Evolutionary conservation across 2,113 vertebrate genomes (phyloP), one percentile per base, ranked within the genome.

Genomic region (Urocynchramus pylzowi): DNA sequence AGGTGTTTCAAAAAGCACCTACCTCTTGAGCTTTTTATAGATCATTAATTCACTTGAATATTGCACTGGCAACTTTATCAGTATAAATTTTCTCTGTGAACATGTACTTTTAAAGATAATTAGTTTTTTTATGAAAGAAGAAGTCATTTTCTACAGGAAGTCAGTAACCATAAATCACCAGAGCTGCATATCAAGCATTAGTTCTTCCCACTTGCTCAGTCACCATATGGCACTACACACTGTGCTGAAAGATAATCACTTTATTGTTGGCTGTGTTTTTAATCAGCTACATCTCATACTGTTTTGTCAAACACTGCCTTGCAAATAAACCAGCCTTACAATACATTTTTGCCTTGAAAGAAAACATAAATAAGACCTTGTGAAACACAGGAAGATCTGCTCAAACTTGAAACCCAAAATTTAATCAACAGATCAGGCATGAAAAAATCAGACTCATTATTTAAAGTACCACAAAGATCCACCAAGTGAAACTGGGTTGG

Each of bases 161-260:
- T 94, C 82, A 87, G 87, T 92, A 95, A 94, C 71, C 4, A 7
- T 94, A 96, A 96, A 96, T 93, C 93, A 96, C 91, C 53, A 28
- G 82, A 94, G 80, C 78, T 96, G 87, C 80, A 93, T 95, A 92
- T 96, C 92, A 96, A 93, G 69, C 75, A 88, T 74, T 61, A 90
- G 74, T 74, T 96, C 94, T 96, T 96, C 95, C 97, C 78, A 94
- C 90, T 96, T 93, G 75, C 94, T 97, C 96, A 89, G 94, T 94
- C 86, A 90, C 95, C 93, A 97, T 96, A 97, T 96, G 95, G 96
- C 79, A 84, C 92, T 91, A 90, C 95, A 95, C 91, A 95, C 94
- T 94, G 89, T 84, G 91, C 88, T 95, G 95, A 96, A 96, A 97
- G 95, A 96, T 97, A 97, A 96, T 95, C 92, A 95, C 90, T 97